Conservation (phyloP, 2,113 vertebrate genomes). For the Cryptomyrus ogoouensis region DNA sequence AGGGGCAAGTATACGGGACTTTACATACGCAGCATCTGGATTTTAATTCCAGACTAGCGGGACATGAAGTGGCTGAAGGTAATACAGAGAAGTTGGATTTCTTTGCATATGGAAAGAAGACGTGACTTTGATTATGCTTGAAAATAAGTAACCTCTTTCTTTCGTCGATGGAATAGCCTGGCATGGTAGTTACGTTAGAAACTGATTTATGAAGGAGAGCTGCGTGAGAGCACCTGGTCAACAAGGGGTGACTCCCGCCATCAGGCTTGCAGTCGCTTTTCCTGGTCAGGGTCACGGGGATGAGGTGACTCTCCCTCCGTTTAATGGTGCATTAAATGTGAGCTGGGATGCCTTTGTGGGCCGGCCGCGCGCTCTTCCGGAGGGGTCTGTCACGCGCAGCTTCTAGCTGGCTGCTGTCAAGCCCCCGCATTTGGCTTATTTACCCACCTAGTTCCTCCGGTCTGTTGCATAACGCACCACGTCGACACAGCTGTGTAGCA, state of each 20-base stretch:
- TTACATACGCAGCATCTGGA: not conserved
- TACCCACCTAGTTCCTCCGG: not conserved
- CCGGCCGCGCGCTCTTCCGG: not conserved
- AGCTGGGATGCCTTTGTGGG: not conserved
- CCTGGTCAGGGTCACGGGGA: not conserved
- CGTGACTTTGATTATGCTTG: not conserved
- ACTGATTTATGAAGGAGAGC: not conserved
- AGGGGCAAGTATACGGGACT: not conserved
- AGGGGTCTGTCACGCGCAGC: not conserved
- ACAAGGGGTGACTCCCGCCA: not conserved
- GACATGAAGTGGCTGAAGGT: not conserved
- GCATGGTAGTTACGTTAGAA: not conserved
- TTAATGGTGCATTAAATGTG: not conserved
- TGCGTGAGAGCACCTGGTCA: not conserved
- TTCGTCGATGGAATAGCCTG: not conserved
- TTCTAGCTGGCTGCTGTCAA: not conserved
- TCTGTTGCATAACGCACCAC: not conserved
- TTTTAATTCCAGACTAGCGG: not conserved
- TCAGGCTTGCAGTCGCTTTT: not conserved
- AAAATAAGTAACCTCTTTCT: not conserved
- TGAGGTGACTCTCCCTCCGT: not conserved
- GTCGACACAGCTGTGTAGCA: conserved; percentile 2
- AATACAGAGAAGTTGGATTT: not conserved
- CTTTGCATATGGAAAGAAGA: not conserved
- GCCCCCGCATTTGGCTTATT: not conserved